Evolutionary conservation across 1,140 invertebrate species (phyloP).

Genomic region (Drosophila pachea): DNA sequence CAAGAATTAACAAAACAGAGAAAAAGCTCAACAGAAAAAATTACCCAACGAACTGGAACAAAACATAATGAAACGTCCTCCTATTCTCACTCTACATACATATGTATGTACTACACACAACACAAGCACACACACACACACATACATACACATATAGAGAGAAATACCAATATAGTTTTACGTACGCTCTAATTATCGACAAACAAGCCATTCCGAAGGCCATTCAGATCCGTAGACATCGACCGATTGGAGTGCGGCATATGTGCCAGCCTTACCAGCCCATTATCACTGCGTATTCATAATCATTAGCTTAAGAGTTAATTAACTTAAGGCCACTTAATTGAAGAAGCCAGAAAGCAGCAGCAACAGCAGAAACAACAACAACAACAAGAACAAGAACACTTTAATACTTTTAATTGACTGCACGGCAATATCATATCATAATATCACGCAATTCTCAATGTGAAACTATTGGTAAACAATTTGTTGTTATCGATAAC

Average conservation of each 20-base stretch:
- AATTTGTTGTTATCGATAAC: neutral
- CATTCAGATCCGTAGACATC: conserved; percentile 29
- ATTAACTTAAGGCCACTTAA: conserved; percentile 56
- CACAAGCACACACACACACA: conserved; percentile 1
- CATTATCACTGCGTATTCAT: conserved; percentile 40
- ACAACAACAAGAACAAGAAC: conserved; percentile 18
- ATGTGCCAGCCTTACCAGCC: conserved; percentile 41
- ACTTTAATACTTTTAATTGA: conserved; percentile 27
- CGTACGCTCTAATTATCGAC: conserved; percentile 57
- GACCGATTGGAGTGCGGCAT: conserved; percentile 15
- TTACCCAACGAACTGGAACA: conserved; percentile 7
- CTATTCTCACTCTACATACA: conserved; percentile 2
- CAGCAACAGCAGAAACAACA: conserved; percentile 23
- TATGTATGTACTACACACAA: neutral
- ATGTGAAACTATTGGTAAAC: conserved; percentile 7
- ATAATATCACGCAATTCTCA: conserved; percentile 29
- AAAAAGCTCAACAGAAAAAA: neutral
- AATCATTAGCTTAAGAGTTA: conserved; percentile 52
- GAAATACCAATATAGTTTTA: conserved; percentile 16
- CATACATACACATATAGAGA: neutral
- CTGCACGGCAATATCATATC: conserved; percentile 26
- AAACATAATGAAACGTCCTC: conserved; percentile 15
- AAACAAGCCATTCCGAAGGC: conserved; percentile 48
- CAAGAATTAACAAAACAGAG: conserved; percentile 40
- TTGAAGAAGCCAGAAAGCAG: conserved; percentile 44